Evolutionary conservation across 2,797 vertebrate genomes (phyloP), one percentile per base, ranked within the genome.

Genomic region (Hylomyscus alleni): DNA sequence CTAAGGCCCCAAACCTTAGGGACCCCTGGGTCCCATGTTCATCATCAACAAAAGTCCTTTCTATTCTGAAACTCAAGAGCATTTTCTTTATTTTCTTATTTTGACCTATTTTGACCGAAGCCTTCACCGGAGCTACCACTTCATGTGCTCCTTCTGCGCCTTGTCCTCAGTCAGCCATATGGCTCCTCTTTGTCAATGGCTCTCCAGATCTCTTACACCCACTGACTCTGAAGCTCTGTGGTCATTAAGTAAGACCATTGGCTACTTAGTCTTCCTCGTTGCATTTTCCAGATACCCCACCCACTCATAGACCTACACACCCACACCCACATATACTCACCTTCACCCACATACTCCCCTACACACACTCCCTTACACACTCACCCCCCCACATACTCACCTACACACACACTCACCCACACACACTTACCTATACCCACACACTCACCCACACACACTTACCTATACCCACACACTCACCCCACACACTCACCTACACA

Each of bases 181-280:
- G 60, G 60, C 15, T 78, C 14, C 47, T 81, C 0, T 0, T 0
- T 2, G 29, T 69, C 83, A 34, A 0, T 1, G 34, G 58, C 4
- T 58, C 78, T 44, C 78, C 52, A 12, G 24, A 24, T 54, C 24
- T 78, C 52, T 17, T 8, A 4, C 0, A 47, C 9, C 1, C n/a
- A 22, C 52, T 60, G 81, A 13, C 12, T 77, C 26, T 11, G 31
- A 89, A 81, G 62, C 84, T 29, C 0, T 58, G 29, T 14, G 72
- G 20, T 29, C 88, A 24, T 19, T 17, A 62, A 54, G 56, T 12
- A 3, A 29, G 0, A 44, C n/a, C 44, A 58, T 2, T 20, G 13
- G 22, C 26, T 29, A 34, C 47, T 58, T 58, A 82, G 20, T 73
- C 22, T 17, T 44, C n/a, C 87, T 47, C 34, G 29, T 7, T 54